A percentile compares a stretch with the other conserved stretches of the same genome.
phyloP scores from a whole-genome alignment of 2,888 invertebrate genomes.

The Gastrophysa polygoni region DNA sequence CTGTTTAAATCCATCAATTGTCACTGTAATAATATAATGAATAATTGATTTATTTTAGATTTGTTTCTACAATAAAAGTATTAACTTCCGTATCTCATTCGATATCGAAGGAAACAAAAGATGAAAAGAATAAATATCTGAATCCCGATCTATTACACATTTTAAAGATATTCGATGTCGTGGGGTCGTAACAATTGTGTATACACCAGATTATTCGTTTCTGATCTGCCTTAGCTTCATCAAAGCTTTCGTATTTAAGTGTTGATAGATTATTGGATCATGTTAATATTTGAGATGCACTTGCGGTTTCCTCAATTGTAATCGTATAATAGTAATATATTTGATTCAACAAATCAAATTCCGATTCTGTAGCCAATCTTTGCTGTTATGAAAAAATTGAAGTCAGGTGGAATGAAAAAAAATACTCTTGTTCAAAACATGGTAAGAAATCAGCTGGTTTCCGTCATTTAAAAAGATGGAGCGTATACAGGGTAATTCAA shows the following conservation, averaged over 20 bases:
- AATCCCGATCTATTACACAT: neutral
- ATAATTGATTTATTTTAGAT: neutral
- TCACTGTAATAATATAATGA: conserved; percentile 11
- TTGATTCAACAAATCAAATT: neutral
- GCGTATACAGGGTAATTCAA: too few species aligned
- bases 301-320: neutral
- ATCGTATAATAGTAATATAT: too few species aligned
- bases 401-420: too few species aligned
- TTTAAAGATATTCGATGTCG: neutral
- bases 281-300: neutral
- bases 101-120: neutral
- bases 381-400: too few species aligned
- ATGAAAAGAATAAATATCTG: neutral
- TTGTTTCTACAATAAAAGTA: neutral
- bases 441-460: too few species aligned
- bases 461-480: too few species aligned
- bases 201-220: too few species aligned
- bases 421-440: too few species aligned
- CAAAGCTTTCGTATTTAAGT: neutral
- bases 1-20: conserved; percentile 5
- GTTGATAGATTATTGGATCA: neutral
- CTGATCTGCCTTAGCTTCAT: neutral
- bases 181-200: neutral
- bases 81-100: neutral
- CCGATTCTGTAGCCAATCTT: too few species aligned